Conservation (phyloP, 2,113 vertebrate genomes). For the Chloropsis hardwickii region DNA sequence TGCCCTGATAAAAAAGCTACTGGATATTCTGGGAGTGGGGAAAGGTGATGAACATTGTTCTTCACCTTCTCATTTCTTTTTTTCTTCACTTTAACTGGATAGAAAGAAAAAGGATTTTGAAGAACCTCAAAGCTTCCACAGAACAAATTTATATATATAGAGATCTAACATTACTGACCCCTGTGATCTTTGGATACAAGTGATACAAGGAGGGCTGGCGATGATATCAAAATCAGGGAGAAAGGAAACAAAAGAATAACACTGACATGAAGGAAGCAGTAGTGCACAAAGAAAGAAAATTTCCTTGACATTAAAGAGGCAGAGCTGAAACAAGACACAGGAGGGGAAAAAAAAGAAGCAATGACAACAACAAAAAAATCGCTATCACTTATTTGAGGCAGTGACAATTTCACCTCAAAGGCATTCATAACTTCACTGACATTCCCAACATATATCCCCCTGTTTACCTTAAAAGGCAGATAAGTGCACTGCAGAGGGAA, state of each 20-base stretch:
- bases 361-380: neutral
- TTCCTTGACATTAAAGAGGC: neutral
- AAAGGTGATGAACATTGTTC: neutral
- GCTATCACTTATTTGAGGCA: neutral
- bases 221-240: neutral
- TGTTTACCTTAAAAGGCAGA: neutral
- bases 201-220: neutral
- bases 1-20: neutral
- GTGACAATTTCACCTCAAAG: neutral
- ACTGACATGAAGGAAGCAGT: neutral
- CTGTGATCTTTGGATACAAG: neutral
- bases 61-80: neutral
- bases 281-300: neutral
- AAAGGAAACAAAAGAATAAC: neutral
- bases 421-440: neutral
- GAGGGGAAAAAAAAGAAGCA: neutral
- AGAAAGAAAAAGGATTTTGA: neutral
- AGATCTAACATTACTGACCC: neutral
- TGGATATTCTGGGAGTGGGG: neutral
- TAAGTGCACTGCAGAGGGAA: neutral
- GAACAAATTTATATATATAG: neutral
- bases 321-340: neutral
- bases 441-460: neutral
- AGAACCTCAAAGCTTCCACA: constrained; percentile 2
- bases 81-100: neutral